Evolutionary conservation across 2,797 vertebrate genomes (phyloP), one percentile per base, ranked within the genome.

Genomic region (Notolepis coatsorum): DNA sequence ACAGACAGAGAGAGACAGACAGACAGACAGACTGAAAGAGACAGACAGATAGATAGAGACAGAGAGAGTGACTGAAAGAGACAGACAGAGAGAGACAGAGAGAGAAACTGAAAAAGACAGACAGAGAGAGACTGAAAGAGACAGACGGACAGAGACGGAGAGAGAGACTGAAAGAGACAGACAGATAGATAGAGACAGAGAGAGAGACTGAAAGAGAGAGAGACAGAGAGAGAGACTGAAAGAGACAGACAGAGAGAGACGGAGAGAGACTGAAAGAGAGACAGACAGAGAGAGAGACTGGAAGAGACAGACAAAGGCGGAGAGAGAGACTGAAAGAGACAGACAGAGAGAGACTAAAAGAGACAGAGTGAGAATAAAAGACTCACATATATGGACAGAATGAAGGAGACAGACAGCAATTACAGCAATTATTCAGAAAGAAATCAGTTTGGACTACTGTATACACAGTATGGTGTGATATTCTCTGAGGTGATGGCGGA

Each of bases 21-120:
- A 27, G 46, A 49, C 9, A 56, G 81, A 83, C 81, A 81, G 79
- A 79, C 69, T 71, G 75, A 87, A 60, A 81, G 82, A 89, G 77
- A 87, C 65, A 81, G 57, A 79, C 67, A 79, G 42, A n/a, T 12
- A 17, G 83, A 10, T 12, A 37, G 10, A 74, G 82, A 78, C 79
- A 80, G 84, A 78, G 74, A 80, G 74, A 77, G 63, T 77, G 53
- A 38, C 56, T 3, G 56, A 52, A 66, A 77, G 68, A 57, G 65
- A 83, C 82, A 78, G 74, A 80, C 82, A 78, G 74, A 80, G 74
- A 77, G 63, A 79, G 53, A 38, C 56, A 4, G 56, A 52, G 68
- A 77, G 68, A 57, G 65, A 83, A 77, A 86, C 71, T 67, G 72
- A 68, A 61, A 64, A 53, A 76, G 73, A 75, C 65, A 63, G 69